Evolutionary conservation across 2,797 vertebrate genomes (phyloP).

Genomic region (Fratercula arctica): DNA sequence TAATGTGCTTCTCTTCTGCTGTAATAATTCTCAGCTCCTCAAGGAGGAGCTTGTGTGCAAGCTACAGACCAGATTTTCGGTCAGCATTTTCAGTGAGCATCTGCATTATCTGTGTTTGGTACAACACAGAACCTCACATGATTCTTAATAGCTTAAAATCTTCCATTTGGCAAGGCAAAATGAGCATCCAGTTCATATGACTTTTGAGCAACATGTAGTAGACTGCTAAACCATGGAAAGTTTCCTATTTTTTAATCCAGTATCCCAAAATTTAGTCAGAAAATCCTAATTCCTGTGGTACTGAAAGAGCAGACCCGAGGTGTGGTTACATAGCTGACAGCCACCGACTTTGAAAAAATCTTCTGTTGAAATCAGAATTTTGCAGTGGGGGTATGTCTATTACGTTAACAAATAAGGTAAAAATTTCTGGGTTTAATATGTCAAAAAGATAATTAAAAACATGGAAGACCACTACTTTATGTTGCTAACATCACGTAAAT

Average conservation of each 20-base stretch:
- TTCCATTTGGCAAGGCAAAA: background rate
- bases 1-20: background rate
- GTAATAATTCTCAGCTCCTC: slow-evolving; percentile 57
- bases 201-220: background rate
- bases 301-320: background rate
- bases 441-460: background rate
- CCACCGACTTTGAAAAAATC: background rate
- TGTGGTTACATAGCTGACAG: background rate
- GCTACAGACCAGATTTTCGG: background rate
- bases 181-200: background rate
- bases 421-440: background rate
- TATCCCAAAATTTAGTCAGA: background rate
- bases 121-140: background rate
- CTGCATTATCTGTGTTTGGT: background rate
- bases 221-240: background rate
- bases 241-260: background rate
- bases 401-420: background rate
- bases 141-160: background rate
- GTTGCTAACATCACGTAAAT: background rate
- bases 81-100: background rate
- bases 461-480: background rate
- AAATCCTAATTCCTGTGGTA: background rate
- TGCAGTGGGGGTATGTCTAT: background rate
- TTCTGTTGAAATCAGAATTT: background rate
- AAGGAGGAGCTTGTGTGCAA: slow-evolving; percentile 66